phyloP scores from a whole-genome alignment of 2,113 vertebrate species.

The Cynoglossus semilaevis region DNA sequence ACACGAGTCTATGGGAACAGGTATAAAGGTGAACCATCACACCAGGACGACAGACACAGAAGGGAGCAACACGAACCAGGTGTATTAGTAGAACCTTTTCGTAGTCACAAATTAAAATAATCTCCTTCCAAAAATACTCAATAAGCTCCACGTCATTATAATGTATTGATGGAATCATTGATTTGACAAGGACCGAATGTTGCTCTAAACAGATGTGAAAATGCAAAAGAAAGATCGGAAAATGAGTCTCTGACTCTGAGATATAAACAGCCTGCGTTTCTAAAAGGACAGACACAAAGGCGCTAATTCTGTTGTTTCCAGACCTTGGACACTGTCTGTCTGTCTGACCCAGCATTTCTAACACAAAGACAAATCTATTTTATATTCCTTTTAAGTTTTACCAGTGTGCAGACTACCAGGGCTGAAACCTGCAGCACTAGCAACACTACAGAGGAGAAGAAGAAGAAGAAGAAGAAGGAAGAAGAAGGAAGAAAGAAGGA shows the following conservation, averaged over 20 bases:
- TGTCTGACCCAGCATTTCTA: slow-evolving; percentile 25
- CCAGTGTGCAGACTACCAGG: slow-evolving; percentile 15
- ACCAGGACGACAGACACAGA: slow-evolving; percentile 32
- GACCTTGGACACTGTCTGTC: slow-evolving; percentile 14
- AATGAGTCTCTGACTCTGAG: background rate
- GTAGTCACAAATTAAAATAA: too few relatives aligned
- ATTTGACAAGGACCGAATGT: too few relatives aligned
- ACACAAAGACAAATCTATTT: slow-evolving; percentile 26
- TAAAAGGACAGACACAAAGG: background rate
- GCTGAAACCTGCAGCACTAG: too few relatives aligned
- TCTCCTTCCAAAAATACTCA: too few relatives aligned
- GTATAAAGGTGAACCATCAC: slow-evolving; percentile 23
- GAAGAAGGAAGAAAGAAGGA: too few relatives aligned
- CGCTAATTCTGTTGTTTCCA: slow-evolving; percentile 23
- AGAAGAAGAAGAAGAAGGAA: slow-evolving; percentile 14
- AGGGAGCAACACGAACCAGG: slow-evolving; percentile 40
- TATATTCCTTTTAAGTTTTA: slow-evolving; percentile 51
- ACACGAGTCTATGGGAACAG: slow-evolving; percentile 18
- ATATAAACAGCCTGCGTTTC: background rate
- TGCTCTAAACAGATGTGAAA: too few relatives aligned
- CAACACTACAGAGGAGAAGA: too few relatives aligned
- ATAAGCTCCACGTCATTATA: too few relatives aligned
- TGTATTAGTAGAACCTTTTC: too few relatives aligned
- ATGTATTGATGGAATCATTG: too few relatives aligned
- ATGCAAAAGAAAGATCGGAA: slow-evolving; percentile 5